These are phyloP conservation scores for Tauraco erythrolophus DNA, from an alignment of 2,113 vertebrate genomes.

Conservation along the genomic window DNA sequence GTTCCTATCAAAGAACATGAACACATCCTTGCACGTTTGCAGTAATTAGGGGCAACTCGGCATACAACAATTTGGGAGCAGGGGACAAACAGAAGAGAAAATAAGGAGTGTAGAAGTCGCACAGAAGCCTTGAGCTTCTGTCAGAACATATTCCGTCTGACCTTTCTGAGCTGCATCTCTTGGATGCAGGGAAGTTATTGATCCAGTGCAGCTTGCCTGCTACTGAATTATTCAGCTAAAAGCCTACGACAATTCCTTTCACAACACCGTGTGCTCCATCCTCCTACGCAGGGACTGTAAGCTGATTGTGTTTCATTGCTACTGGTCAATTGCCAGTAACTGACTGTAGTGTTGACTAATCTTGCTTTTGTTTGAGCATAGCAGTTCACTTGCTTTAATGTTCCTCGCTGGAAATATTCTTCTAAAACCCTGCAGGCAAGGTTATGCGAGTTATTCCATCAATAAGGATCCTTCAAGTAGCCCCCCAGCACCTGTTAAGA, in stretches of 20 bases:
- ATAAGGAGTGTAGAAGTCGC: background rate
- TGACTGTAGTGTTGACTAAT: background rate
- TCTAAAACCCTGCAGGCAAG: background rate
- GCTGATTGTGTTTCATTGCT: slow-evolving; percentile 6
- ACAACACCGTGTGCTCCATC: background rate
- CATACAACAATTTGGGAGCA: background rate
- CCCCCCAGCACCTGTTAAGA: background rate
- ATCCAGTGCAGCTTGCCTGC: slow-evolving; percentile 10
- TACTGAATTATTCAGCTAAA: slow-evolving; percentile 15
- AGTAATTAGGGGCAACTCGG: background rate
- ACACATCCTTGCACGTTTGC: background rate
- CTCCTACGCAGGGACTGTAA: background rate
- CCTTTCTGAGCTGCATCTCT: background rate
- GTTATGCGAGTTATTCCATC: background rate
- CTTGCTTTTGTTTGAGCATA: background rate
- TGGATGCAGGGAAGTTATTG: background rate
- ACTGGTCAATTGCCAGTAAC: background rate
- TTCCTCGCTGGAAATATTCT: background rate
- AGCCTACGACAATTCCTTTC: background rate
- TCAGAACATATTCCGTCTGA: background rate
- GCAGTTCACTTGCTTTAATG: background rate
- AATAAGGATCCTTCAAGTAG: background rate
- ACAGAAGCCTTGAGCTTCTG: background rate
- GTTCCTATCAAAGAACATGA: accelerated
- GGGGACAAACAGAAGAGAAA: background rate